phyloP scores from a whole-genome alignment of 1,140 invertebrate genomes.

The Bombus affinis region DNA sequence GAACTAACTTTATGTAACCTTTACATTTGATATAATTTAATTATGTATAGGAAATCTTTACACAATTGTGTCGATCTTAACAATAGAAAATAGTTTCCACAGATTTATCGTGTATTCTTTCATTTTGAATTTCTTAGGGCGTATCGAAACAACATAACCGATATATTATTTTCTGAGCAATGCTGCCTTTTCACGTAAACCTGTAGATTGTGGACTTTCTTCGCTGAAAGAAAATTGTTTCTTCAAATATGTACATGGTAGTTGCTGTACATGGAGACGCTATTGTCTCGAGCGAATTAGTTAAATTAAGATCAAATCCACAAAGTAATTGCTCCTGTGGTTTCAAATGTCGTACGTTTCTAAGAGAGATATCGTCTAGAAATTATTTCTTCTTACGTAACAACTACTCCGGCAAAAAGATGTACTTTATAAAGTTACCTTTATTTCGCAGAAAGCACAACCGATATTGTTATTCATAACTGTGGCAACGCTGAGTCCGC shows the following conservation, averaged over 20 bases:
- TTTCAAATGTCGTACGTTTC: conserved; percentile 72
- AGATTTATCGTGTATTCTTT: too few species aligned
- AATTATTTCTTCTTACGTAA: background rate
- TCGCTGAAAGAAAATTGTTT: conserved; percentile 49
- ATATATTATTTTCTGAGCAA: conserved; percentile 19
- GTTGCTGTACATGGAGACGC: conserved; percentile 58
- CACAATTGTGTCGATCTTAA: too few species aligned
- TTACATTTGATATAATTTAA: too few species aligned
- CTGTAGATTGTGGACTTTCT: conserved; percentile 52
- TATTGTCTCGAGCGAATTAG: conserved; percentile 67
- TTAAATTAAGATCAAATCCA: conserved; percentile 21
- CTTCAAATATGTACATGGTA: background rate
- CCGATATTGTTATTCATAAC: too few species aligned
- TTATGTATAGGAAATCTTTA: too few species aligned
- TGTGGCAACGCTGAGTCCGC: too few species aligned
- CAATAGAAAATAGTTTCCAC: too few species aligned
- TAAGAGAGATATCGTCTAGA: background rate
- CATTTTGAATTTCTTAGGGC: background rate
- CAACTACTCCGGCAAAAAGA: too few species aligned
- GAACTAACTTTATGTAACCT: too few species aligned
- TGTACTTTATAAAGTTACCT: too few species aligned
- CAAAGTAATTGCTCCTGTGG: conserved; percentile 48
- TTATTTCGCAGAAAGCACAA: too few species aligned
- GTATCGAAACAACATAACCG: background rate
- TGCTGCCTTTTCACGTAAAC: conserved; percentile 61